Evolutionary conservation across 2,888 invertebrate genomes (phyloP).

Genomic region (Eristalinus aeneus): DNA sequence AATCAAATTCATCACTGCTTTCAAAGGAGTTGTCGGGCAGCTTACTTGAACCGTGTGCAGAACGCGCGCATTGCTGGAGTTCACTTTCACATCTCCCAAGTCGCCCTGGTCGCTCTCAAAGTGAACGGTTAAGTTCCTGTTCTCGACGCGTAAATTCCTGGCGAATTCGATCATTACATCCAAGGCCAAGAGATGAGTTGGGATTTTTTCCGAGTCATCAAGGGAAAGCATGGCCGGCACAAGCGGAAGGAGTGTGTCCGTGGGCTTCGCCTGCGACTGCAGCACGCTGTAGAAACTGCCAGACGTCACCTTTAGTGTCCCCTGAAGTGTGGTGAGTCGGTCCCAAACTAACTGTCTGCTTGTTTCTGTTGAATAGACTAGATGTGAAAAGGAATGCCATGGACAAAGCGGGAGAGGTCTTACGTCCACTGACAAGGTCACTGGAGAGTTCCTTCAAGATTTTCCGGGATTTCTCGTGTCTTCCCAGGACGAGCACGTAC

Average conservation of each 20-base stretch:
- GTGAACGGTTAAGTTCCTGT: slow-evolving; percentile 74
- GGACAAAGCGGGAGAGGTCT: not conserved
- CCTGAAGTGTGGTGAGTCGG: not conserved
- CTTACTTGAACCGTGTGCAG: slow-evolving; percentile 88
- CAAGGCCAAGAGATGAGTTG: slow-evolving; percentile 83
- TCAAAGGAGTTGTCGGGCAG: not conserved
- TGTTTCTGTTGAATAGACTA: not conserved
- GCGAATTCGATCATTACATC: slow-evolving; percentile 83
- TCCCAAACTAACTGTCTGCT: not conserved
- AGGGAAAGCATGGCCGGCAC: slow-evolving; percentile 87
- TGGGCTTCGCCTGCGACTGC: slow-evolving; percentile 73
- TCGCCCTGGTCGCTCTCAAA: slow-evolving; percentile 76
- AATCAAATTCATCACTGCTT: not conserved
- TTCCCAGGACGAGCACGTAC: slow-evolving; percentile 18
- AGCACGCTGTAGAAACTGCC: slow-evolving; percentile 77
- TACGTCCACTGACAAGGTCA: not conserved
- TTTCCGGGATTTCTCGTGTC: slow-evolving; percentile 13
- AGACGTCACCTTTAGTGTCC: slow-evolving; percentile 75
- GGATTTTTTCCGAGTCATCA: not conserved
- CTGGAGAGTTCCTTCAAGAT: not conserved
- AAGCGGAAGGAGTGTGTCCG: slow-evolving; percentile 80
- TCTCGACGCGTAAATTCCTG: slow-evolving; percentile 82
- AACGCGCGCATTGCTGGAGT: slow-evolving; percentile 89
- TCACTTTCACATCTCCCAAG: slow-evolving; percentile 83
- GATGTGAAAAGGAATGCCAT: not conserved